Evolutionary conservation across 2,888 invertebrate genomes (phyloP), one percentile per base, ranked within the genome.

Genomic region (Trypoxylon attenuatum): DNA sequence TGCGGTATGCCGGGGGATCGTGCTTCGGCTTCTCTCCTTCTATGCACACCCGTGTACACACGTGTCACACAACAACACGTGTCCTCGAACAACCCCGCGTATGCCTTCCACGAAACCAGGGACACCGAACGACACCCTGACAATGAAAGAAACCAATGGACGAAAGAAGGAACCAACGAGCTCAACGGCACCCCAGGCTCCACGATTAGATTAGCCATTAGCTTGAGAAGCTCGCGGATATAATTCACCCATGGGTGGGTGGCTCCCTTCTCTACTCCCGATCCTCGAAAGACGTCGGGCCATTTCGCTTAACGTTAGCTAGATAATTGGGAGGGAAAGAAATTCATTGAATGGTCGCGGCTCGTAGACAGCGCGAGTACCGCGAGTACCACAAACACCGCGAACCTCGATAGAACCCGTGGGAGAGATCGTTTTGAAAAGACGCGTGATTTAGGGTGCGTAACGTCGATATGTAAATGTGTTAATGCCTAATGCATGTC

Each of bases 141-240:
- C 33, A 10, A 33, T 10, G 41, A 41, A 41, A 16, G 19, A 8
- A 62, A n/a, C n/a, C n/a, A n/a, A n/a, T n/a, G n/a, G n/a, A n/a
- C n/a, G n/a, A n/a, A n/a, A n/a, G n/a, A n/a, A n/a, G n/a, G n/a
- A n/a, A n/a, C n/a, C n/a, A n/a, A n/a, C n/a, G 69, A 67, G 56
- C 69, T 68, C 65, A 68, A 69, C 64, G 64, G 56, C 70, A 71
- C 56, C 39, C 67, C n/a, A n/a, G n/a, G n/a, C n/a, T n/a, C n/a
- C n/a, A 54, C 76, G 82, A 82, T 82, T 80, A 80, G 82, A 82
- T 81, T 81, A 76, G 68, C 63, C n/a, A n/a, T n/a, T n/a, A n/a
- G n/a, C n/a, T n/a, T n/a, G n/a, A n/a, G n/a, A n/a, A n/a, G n/a
- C n/a, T n/a, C n/a, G n/a, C n/a, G 69, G 51, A 73, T 55, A 46